These are phyloP conservation scores for Dicranocentrus wangi DNA, from an alignment of 2,888 invertebrate species.

Conservation along the genomic window DNA sequence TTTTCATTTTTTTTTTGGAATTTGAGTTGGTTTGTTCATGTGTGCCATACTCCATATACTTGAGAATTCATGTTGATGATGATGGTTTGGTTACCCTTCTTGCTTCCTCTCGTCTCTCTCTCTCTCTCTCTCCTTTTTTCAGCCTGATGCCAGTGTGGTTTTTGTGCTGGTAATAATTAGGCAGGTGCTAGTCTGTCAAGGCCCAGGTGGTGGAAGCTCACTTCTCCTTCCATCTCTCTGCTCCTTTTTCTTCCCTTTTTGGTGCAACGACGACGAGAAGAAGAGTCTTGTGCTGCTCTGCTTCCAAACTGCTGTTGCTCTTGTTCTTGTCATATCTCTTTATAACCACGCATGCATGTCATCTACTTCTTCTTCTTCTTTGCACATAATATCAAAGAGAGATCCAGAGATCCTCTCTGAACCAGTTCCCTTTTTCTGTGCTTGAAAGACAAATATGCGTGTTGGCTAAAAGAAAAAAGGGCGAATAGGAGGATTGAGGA, in stretches of 20 bases:
- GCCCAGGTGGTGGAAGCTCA: slow-evolving; percentile 59
- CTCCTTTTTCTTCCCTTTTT: slow-evolving; percentile 19
- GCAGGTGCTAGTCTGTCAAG: slow-evolving; percentile 63
- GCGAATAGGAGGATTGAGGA: neutral
- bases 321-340: slow-evolving; percentile 29
- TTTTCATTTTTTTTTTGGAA: no score
- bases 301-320: slow-evolving; percentile 46
- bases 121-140: slow-evolving; percentile 32
- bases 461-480: slow-evolving; percentile 32
- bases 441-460: neutral
- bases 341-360: slow-evolving; percentile 48
- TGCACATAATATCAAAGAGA: slow-evolving; percentile 12
- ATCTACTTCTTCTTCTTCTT: slow-evolving; percentile 25
- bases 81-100: slow-evolving; percentile 63
- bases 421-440: slow-evolving; percentile 33
- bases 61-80: no score
- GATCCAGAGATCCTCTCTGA: slow-evolving; percentile 25
- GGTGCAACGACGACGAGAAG: neutral
- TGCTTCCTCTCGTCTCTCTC: slow-evolving; percentile 50
- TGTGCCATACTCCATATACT: slow-evolving; percentile 61
- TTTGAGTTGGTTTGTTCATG: slow-evolving; percentile 66
- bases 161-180: slow-evolving; percentile 62
- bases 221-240: slow-evolving; percentile 32
- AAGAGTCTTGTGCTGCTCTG: slow-evolving; percentile 14
- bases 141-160: slow-evolving; percentile 65